Evolutionary conservation across 2,888 invertebrate species (phyloP), one percentile per base, ranked within the genome.

Genomic region (Coelopa pilipes): DNA sequence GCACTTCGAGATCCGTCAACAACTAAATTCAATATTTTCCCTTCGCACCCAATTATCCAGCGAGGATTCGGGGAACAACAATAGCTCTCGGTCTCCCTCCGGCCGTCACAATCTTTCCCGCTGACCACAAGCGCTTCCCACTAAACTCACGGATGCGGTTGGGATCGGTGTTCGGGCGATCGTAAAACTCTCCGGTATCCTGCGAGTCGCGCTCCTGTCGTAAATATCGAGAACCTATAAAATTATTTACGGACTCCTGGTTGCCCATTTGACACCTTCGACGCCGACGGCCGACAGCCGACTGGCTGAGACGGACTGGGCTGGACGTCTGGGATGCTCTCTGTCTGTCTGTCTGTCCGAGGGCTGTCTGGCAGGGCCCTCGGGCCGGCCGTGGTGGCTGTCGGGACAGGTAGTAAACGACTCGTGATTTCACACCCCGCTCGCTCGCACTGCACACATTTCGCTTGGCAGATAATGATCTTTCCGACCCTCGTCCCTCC

Each of bases 321-420:
- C 34, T 34, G 34, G 34, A 34, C 7, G 34, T 34, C 34, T 34
- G 34, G 34, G 4, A 2, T 34, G 34, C 34, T 34, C 34, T 34
- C 34, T 34, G 34, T 34, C 34, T 34, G 34, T 34, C 34, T 34
- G 34, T 34, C 34, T 34, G 7, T 34, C 34, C 7, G 34, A 4
- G 34, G 34, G 2, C 4, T 34, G 7, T 34, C 34, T 34, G 34
- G 4, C 34, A 34, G 7, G 4, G 34, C 7, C 7, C 34, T 34
- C 7, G n/a, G n/a, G n/a, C n/a, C n/a, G n/a, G n/a, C n/a, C n/a
- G n/a, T n/a, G n/a, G n/a, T n/a, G n/a, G n/a, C n/a, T 34, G 34
- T 34, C 67, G 47, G 13, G 76, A 71, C 85, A 84, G 84, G 85
- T 84, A 84, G 80, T 81, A 78, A 83, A 81, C 78, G 75, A 59